Evolutionary conservation across 2,888 invertebrate species (phyloP), one percentile per base, ranked within the genome.

Genomic region (Xylota sylvarum): DNA sequence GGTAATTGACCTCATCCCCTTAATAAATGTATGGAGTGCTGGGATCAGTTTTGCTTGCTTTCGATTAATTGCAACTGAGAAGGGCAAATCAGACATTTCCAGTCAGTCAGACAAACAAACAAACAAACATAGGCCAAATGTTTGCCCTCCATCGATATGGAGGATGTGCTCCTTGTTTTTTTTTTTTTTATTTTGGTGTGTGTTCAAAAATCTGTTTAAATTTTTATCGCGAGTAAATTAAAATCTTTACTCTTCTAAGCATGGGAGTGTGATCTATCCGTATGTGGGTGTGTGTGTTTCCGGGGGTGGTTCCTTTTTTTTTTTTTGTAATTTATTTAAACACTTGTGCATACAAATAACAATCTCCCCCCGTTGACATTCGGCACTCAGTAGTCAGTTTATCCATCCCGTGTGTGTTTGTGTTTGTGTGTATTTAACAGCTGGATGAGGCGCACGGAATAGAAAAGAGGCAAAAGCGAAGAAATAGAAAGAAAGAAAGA

Each of bases 1-100:
- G 85, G 85, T 85, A 85, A 81, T 85, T 85, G 85, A 85, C 85
- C 85, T 60, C 76, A 70, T 65, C 74, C 69, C 23, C 65, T 70
- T 14, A 23, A 65, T 43, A 81, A 12, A 64, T 56, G 64, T 69
- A 64, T 48, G 60, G 3, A 35, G 19, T 17, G 5, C 14, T 12
- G 35, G 46, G n/a, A 62, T 30, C 27, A 10, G 9, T 23, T 14
- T 50, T 32, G 56, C 64, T 52, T 72, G 10, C 17, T 35, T 62
- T 70, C 70, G 70, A 79, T 79, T 79, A 85, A 85, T 81, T 83
- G 82, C 77, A 65, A 77, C 60, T 62, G 70, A 56, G 40, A 85
- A 69, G 58, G 48, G 37, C 52, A 32, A 80, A 70, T 76, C 76
- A 60, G 85, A 67, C 60, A 64, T 85, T 74, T 64, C 67, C 40